Evolutionary conservation across 2,797 vertebrate species (phyloP), one percentile per base, ranked within the genome.

Genomic region (Lutra lutra): DNA sequence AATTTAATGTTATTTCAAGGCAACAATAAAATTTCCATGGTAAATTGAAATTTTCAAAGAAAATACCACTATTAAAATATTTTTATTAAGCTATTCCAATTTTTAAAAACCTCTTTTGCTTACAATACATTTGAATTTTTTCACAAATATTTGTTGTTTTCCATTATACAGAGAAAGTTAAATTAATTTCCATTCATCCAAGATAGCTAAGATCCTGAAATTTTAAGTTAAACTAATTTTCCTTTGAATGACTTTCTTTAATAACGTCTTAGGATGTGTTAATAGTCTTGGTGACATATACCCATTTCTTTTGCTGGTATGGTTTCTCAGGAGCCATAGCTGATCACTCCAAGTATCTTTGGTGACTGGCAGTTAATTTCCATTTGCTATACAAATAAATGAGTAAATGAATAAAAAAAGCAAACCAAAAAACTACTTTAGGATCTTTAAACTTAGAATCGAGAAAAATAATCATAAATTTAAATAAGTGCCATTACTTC

Each of bases 81-180:
- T 86, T 79, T 82, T 96, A 83, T 87, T 83, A 70, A 96, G 38
- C 5, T 62, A 46, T 54, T 84, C 20, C 5, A 80, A 91, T 78
- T 66, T 86, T 95, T 72, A 6, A 73, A 92, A 79, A 35, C 80
- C 2, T 87, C 0, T 86, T 60, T 94, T 62, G 21, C 54, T 94
- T 78, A 68, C 1, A 86, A 43, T 79, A 86, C 51, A 64, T 86
- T 95, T 96, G 51, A 60, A 3, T 64, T 91, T 95, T 72, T n/a
- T 93, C 54, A 96, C 20, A 93, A 62, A 51, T 80, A 21, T 79
- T 68, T 93, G 13, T 66, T 78, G 51, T 56, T 95, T 96, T 86
- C 7, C 12, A 54, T 82, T n/a, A 78, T 18, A 46, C 29, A 20
- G 25, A 87, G 48, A 95, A 95, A 82, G 18, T 78, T 73, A 89